Conservation (phyloP, 2,888 invertebrate genomes). For the Muscina levida region DNA sequence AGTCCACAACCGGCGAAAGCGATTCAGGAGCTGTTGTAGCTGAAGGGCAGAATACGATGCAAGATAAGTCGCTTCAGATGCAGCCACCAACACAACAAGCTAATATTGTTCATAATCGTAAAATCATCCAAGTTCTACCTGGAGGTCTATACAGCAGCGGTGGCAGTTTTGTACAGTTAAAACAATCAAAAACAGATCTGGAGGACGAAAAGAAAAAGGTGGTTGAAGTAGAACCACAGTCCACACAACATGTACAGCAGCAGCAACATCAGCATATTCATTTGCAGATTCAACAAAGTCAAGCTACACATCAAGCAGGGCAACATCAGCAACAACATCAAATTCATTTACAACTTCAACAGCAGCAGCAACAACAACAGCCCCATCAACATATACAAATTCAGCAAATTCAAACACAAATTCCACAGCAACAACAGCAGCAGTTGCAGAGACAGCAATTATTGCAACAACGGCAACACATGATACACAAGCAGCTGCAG, state of each 20-base stretch:
- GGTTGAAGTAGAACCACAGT: slow-evolving; percentile 35
- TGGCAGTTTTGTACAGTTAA: slow-evolving; percentile 58
- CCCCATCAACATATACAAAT: slow-evolving; percentile 51
- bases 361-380: slow-evolving; percentile 42
- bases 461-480: slow-evolving; percentile 70
- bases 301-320: slow-evolving; percentile 24
- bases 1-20: slow-evolving; percentile 27
- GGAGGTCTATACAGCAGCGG: slow-evolving; percentile 59
- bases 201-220: slow-evolving; percentile 60
- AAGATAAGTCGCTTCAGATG: slow-evolving; percentile 28
- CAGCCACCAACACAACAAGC: slow-evolving; percentile 50
- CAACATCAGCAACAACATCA: slow-evolving; percentile 47
- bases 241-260: slow-evolving; percentile 22
- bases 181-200: slow-evolving; percentile 43
- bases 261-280: slow-evolving; percentile 40
- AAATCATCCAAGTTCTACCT: slow-evolving; percentile 60
- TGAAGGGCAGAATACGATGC: slow-evolving; percentile 1
- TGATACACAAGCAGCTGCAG: slow-evolving; percentile 72
- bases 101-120: slow-evolving; percentile 59
- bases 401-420: slow-evolving; percentile 18
- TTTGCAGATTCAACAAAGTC: slow-evolving; percentile 40
- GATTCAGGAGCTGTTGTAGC: slow-evolving; percentile 11
- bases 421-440: slow-evolving; percentile 39
- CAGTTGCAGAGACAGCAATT: slow-evolving; percentile 43
- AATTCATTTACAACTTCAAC: slow-evolving; percentile 48